phyloP scores from a whole-genome alignment of 1,140 invertebrate species.

The Matsumurasca onukii region DNA sequence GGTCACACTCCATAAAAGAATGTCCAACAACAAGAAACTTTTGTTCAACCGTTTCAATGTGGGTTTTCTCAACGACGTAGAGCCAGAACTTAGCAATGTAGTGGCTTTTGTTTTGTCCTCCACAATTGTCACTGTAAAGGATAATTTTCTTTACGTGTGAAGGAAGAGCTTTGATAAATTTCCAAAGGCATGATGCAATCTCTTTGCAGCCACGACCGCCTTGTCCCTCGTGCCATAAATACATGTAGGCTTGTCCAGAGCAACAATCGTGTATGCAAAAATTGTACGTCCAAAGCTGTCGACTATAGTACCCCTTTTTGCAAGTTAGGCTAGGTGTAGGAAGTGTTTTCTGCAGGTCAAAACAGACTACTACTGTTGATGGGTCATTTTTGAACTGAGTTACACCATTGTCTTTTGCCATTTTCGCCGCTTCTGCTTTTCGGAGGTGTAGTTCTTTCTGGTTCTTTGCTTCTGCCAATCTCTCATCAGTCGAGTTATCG shows the following conservation, averaged over 20 bases:
- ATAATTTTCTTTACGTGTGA: not conserved
- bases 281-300: conserved; percentile 29
- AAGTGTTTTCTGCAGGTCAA: conserved; percentile 28
- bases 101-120: conserved; percentile 23
- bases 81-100: conserved; percentile 19
- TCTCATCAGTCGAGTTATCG: not conserved
- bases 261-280: conserved; percentile 12
- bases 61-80: not conserved
- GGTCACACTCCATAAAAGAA: conserved; percentile 34
- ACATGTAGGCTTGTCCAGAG: conserved; percentile 34
- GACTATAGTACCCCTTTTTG: conserved; percentile 11
- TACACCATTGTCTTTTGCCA: conserved; percentile 5
- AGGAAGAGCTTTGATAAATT: conserved; percentile 6
- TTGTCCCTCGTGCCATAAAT: conserved; percentile 41
- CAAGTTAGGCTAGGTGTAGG: not conserved
- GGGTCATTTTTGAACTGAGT: not conserved
- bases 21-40: conserved; percentile 33
- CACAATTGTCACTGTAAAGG: conserved; percentile 26
- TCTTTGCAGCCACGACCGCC: conserved; percentile 42
- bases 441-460: not conserved
- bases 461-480: not conserved
- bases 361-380: not conserved
- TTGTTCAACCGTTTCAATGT: conserved; percentile 23
- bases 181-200: conserved; percentile 38
- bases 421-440: not conserved